Base-by-base conservation (phyloP, 2,113 vertebrate species). In the Seriola aureovittata region DNA sequence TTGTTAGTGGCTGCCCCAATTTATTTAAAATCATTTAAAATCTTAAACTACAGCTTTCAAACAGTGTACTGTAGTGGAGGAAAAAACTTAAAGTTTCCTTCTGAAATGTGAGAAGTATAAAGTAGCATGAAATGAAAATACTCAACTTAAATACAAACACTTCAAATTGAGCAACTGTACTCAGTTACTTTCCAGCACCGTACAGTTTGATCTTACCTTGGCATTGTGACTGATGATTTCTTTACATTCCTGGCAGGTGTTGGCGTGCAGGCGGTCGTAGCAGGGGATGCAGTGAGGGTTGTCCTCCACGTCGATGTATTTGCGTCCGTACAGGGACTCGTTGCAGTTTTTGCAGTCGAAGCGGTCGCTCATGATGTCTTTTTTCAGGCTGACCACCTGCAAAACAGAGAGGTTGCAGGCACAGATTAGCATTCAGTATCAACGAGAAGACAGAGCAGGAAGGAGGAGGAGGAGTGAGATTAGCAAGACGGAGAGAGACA, bases 201-300 rank as follows among this genome's bases (percentile, higher is more conserved):
- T 23, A 8, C 17, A 3, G 3, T n/a, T 46, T 42, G 25, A 32
- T 21, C 96, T 95, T 85, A 99, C 98, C 94, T 96, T 96, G 34
- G 96, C 95, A 88, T 99, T 96, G 8, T 99, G 97, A 16, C 96
- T 94, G 0, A 99, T 99, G 29, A 96, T 93, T 91, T 99, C 96
- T 80, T 98, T 97, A 90, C 98, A 99, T 77, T 97, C 96, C 0
- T 97, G 95, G 13, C 98, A 99, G 82, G 97, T 98, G 92, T 99
- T 97, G 87, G 97, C 97, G 0, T 97, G 96, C 85, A 97, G 95
- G 21, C 95, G 94, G 12, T 99, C 97, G 0, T 99, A 99, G 94
- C 98, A 99, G 80, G 97, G 96, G 88, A 99, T 96, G 65, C 98
- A 99, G 95, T 98, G 97, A 0, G 97, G 98, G 2, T 96, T 93